Evolutionary conservation across 2,888 invertebrate genomes (phyloP).

Genomic region (Pristionchus exspectatus): DNA sequence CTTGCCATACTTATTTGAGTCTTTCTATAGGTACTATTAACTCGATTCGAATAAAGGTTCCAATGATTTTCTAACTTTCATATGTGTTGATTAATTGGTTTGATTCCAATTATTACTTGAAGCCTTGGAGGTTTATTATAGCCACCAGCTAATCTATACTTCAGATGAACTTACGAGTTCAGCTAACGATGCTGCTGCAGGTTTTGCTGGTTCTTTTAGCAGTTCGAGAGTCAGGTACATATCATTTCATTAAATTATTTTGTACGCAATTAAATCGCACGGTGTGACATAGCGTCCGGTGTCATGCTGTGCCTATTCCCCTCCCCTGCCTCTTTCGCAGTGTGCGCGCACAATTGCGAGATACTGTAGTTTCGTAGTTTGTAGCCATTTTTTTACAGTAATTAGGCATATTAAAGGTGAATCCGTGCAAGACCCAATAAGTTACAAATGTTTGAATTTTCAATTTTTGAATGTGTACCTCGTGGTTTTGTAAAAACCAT

Average conservation of each 20-base stretch:
- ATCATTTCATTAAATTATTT: background rate
- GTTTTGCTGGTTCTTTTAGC: slow-evolving; percentile 29
- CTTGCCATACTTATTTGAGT: slow-evolving; percentile 16
- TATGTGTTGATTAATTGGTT: slow-evolving; percentile 11
- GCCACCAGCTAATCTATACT: background rate
- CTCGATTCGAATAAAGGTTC: slow-evolving; percentile 29
- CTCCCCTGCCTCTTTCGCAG: no score
- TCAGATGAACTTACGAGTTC: slow-evolving; percentile 39
- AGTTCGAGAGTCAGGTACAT: background rate
- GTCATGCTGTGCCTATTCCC: no score
- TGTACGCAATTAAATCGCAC: background rate
- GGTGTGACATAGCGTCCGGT: no score
- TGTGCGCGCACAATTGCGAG: no score
- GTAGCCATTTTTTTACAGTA: no score
- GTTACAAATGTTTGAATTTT: no score
- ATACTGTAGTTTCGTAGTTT: no score
- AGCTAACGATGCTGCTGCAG: background rate
- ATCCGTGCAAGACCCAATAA: no score
- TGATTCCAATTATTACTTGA: slow-evolving; percentile 6
- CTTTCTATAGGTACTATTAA: background rate
- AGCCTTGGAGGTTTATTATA: background rate
- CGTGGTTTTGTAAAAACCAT: no score
- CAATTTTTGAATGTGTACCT: no score
- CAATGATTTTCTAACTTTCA: background rate
- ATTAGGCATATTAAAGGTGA: no score